Evolutionary conservation across 2,113 vertebrate species (phyloP).

Genomic region (Grus americana): DNA sequence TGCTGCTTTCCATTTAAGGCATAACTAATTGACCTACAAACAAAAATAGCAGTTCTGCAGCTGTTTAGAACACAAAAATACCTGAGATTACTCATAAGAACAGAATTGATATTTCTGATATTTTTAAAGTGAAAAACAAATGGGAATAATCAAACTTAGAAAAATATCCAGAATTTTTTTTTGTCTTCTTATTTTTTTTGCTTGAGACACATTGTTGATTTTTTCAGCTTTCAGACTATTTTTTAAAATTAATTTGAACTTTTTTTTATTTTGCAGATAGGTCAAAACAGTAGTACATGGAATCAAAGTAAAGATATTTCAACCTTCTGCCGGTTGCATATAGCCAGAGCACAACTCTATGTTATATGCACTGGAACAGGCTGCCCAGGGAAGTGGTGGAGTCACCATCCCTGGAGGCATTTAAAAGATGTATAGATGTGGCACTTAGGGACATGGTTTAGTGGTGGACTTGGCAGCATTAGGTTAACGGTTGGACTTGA

Average conservation of each 20-base stretch:
- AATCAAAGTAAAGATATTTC: background rate
- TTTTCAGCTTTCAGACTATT: background rate
- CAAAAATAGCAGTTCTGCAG: background rate
- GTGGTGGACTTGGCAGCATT: background rate
- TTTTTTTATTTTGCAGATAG: background rate
- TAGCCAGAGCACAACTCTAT: background rate
- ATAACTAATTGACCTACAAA: background rate
- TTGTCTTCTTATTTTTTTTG: fast-evolving
- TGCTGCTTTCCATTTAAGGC: background rate
- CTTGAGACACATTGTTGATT: background rate
- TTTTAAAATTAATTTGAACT: background rate
- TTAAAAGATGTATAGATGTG: background rate
- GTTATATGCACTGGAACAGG: background rate
- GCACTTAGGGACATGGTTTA: background rate
- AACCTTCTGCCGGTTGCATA: background rate
- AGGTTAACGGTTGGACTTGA: fast-evolving
- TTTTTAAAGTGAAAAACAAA: background rate
- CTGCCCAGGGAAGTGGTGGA: background rate
- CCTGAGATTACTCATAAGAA: background rate
- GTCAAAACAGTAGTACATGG: background rate
- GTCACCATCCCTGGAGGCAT: background rate
- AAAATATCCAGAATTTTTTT: background rate
- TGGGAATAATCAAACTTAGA: background rate
- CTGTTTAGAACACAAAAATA: background rate
- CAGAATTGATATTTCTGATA: background rate